A percentile compares a stretch with the other conserved stretches of the same genome.
These are phyloP conservation scores for Hirtodrosophila histrioides DNA, from an alignment of 2,888 invertebrate genomes.

Conservation along the genomic window DNA sequence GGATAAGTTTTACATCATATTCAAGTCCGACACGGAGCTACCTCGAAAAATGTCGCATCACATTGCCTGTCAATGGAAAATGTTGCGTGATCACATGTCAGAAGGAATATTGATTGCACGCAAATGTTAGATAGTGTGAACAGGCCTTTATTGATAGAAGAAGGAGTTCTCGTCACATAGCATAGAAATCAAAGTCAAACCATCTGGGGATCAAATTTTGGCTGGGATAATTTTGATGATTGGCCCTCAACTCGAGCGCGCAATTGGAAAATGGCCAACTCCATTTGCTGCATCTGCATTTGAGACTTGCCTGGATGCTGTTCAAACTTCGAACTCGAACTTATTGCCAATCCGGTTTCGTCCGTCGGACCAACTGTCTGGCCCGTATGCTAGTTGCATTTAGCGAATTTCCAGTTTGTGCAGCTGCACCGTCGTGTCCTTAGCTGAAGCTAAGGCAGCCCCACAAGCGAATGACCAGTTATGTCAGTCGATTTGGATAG, in stretches of 20 bases:
- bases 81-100: too few species aligned
- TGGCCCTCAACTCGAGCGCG: constrained; percentile 48
- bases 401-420: constrained; percentile 74
- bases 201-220: constrained; percentile 25
- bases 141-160: constrained; percentile 7
- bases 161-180: constrained; percentile 10
- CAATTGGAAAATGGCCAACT: constrained; percentile 47
- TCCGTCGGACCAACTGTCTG: constrained; percentile 54
- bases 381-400: constrained; percentile 61
- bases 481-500: constrained; percentile 68
- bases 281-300: constrained; percentile 45
- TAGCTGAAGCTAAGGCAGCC: constrained; percentile 41
- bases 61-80: too few species aligned
- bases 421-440: constrained; percentile 72
- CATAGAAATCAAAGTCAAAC: constrained; percentile 37
- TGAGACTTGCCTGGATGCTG: constrained; percentile 39
- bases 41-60: too few species aligned
- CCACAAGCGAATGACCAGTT: constrained; percentile 76
- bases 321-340: constrained; percentile 68
- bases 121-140: too few species aligned
- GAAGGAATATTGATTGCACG: too few species aligned
- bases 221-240: constrained; percentile 18
- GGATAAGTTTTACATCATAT: too few species aligned
- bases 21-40: too few species aligned
- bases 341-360: constrained; percentile 75